Conservation (phyloP, 2,797 vertebrate genomes). For the Lates japonicus region DNA sequence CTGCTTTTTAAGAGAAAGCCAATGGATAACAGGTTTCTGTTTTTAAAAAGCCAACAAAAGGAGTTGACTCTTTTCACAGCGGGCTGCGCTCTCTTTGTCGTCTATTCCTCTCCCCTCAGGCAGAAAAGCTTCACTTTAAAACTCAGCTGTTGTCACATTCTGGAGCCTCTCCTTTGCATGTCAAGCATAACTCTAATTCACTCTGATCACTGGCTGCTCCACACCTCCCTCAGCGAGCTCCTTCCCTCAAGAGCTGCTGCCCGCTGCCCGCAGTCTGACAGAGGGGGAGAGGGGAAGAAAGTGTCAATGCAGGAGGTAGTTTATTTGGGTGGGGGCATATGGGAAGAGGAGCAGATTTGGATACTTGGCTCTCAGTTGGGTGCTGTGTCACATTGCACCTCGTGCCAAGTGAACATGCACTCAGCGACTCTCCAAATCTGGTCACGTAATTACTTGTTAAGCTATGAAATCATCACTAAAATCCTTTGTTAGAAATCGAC, state of each 20-base stretch:
- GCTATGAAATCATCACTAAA: constrained; percentile 17
- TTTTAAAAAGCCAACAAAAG: constrained; percentile 66
- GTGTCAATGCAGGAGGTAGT: constrained; percentile 43
- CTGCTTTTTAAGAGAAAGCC: constrained; percentile 32
- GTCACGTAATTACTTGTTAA: constrained; percentile 28
- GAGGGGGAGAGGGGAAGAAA: constrained; percentile 30
- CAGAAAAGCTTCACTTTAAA: constrained; percentile 75
- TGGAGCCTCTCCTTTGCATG: constrained; percentile 83
- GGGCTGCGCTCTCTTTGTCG: constrained; percentile 50
- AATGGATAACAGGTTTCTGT: constrained; percentile 42
- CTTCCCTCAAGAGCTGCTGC: constrained; percentile 27
- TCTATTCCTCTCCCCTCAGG: constrained; percentile 66
- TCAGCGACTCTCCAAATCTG: constrained; percentile 50
- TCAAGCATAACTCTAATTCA: constrained; percentile 84
- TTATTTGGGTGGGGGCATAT: constrained; percentile 29
- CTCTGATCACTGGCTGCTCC: constrained; percentile 75
- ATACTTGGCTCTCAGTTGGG: constrained; percentile 60
- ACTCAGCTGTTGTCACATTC: constrained; percentile 84
- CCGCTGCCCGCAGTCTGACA: constrained; percentile 52
- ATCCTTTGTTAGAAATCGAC: neutral
- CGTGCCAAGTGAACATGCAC: constrained; percentile 53
- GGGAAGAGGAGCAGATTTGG: constrained; percentile 59
- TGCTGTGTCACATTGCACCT: constrained; percentile 55
- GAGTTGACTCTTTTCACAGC: constrained; percentile 56
- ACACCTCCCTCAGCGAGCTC: constrained; percentile 66